Evolutionary conservation across 2,113 vertebrate species (phyloP), one percentile per base, ranked within the genome.

Genomic region (Mormyrus lacerda): DNA sequence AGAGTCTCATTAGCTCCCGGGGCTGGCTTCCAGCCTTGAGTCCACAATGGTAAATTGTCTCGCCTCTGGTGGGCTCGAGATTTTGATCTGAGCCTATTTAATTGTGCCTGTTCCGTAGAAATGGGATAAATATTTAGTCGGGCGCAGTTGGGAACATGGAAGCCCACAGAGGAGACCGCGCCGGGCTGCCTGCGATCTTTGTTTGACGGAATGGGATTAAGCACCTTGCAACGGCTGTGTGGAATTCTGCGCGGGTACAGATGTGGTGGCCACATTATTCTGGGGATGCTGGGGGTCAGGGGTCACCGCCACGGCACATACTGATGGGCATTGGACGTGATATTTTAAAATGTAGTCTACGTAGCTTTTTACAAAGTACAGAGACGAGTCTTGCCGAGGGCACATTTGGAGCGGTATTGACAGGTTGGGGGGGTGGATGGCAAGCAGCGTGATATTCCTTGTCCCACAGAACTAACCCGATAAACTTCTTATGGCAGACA

Each of bases 91-190:
- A 44, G 7, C 47, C 24, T n/a, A 48, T 50, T 85, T 85, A 85
- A 85, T 50, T 85, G 83, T 5, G n/a, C 21, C 83, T 6, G 13
- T 42, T 85, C 83, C 24, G 10, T 85, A 50, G 44, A 48, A 53
- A 51, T 87, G 48, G 50, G 50, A 39, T 87, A 87, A 87, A 87
- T 53, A 53, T 87, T 87, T 87, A 35, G 44, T 17, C 5, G 85
- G 48, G 47, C 17, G 31, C 50, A 55, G 48, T 35, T 55, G 85
- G 85, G 85, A 17, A 55, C 50, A 19, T 39, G 50, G 27, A 31
- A 31, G 42, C 47, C 45, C 50, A 13, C 31, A 6, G 50, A n/a
- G 24, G 19, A 19, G 8, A 31, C 1, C 2, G 39, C 48, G 3
- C 15, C 27, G 50, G 11, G 4, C 47, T 31, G 47, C 31, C 27